Evolutionary conservation across 1,140 invertebrate species (phyloP).

Genomic region (Drosophila bocki): DNA sequence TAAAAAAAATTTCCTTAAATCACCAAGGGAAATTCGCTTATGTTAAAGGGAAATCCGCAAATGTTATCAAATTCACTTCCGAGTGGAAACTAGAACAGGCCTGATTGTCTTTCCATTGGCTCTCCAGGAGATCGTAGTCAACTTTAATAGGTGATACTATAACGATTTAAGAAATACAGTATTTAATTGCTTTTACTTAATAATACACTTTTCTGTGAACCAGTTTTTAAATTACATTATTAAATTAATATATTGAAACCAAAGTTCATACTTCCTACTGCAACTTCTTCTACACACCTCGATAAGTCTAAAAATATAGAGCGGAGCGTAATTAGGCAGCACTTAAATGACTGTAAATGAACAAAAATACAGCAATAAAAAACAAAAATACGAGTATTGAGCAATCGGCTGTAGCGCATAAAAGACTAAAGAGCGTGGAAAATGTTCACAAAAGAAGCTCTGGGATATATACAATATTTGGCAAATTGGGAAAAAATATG

Average conservation of each 20-base stretch:
- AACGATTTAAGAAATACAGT: neutral
- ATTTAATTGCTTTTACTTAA: neutral
- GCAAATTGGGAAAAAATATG: neutral
- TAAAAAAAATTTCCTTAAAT: too few species aligned
- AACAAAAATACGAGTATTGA: conserved; percentile 42
- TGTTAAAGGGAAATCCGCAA: too few species aligned
- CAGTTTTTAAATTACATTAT: neutral
- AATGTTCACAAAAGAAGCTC: neutral
- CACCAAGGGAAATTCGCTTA: too few species aligned
- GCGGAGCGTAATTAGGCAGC: conserved; percentile 72
- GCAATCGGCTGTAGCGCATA: conserved; percentile 35
- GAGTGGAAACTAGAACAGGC: too few species aligned
- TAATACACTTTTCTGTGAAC: neutral
- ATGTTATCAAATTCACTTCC: too few species aligned
- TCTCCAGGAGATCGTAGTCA: neutral
- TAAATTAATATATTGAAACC: neutral
- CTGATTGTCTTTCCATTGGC: too few species aligned
- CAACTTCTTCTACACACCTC: conserved; percentile 18
- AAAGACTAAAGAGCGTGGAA: conserved; percentile 17
- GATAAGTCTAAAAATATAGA: conserved; percentile 54
- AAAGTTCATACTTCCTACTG: neutral
- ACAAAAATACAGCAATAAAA: conserved; percentile 66
- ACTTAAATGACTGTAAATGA: conserved; percentile 72
- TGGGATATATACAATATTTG: neutral
- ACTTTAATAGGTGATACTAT: too few species aligned